Evolutionary conservation across 2,797 vertebrate species (phyloP).

Genomic region (Saxicola maurus): DNA sequence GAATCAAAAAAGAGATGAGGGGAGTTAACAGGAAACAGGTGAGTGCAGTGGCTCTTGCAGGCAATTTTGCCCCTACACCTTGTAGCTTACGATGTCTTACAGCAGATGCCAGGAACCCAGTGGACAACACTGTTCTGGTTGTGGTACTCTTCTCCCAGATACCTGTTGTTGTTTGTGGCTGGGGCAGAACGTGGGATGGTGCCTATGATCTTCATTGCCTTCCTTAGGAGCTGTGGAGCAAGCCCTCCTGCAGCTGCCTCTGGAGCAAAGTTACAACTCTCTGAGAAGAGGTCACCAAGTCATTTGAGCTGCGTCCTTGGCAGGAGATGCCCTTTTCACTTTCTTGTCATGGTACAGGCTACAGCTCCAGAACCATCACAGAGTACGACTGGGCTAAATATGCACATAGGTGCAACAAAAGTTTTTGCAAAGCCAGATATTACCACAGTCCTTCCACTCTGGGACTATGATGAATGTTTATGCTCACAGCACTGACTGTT

Average conservation of each 20-base stretch:
- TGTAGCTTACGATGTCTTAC: background rate
- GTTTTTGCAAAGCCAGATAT: background rate
- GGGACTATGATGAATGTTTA: background rate
- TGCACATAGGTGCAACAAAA: background rate
- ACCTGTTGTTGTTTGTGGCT: background rate
- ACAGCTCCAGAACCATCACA: background rate
- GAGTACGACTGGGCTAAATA: background rate
- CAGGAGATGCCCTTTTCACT: background rate
- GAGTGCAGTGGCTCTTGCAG: background rate
- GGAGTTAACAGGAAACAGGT: background rate
- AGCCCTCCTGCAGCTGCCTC: background rate
- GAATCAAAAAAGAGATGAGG: background rate
- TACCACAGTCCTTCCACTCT: background rate
- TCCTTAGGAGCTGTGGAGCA: background rate
- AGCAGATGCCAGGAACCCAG: fast-evolving
- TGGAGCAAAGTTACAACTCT: background rate
- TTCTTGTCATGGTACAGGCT: background rate
- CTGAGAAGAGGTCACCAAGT: background rate
- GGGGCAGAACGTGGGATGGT: fast-evolving
- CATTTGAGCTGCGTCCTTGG: background rate
- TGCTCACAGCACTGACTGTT: background rate
- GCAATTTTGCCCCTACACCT: background rate
- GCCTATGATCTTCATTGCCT: background rate
- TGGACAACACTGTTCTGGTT: background rate
- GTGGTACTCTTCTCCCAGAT: background rate